Base-by-base conservation (phyloP, 2,797 vertebrate genomes). In the Leuciscus waleckii region DNA sequence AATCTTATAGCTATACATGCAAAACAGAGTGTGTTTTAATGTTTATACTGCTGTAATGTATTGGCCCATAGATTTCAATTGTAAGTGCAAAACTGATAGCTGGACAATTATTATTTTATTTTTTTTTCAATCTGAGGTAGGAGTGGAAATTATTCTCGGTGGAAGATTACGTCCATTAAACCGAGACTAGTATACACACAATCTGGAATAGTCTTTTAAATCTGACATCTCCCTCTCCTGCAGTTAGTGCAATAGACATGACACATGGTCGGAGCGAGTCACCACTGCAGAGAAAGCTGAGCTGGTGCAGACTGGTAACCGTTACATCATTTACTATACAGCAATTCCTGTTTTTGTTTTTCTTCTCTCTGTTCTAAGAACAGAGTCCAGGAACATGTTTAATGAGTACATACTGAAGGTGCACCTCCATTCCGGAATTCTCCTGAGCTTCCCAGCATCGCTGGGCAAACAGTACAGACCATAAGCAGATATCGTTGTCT, bases 391-490 rank as follows among this genome's bases (percentile, higher is more conserved):
- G 39, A 73, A n/a, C 61, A 32, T 70, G 65, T 81, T 85, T 77
- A 37, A 65, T 73, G 68, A 67, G 56, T 19, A 19, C 37, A 63
- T 61, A 29, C 29, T 7, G 35, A 83, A 26, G 32, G 8, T 82
- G 69, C 63, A 32, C 14, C 13, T 19, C 16, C n/a, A 43, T 87
- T 75, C 65, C 4, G 32, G 69, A 81, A 81, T 54, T 9, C 35
- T 87, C 76, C 32, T 41, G 73, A 17, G 85, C 49, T 89, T 89
- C 81, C 85, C 58, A 76, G 81, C 76, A 79, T 61, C 26, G 7
- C 35, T 61, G 1, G 74, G 54, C 83, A 84, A 83, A 89, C 79
- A 81, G 67, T 37, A 46, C 37, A 77, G 78, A 46, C 49, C 83
- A 68, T 46, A 89, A 82, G 76, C 16, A 87, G n/a, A 76, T 29